Evolutionary conservation across 1,140 invertebrate genomes (phyloP), one percentile per base, ranked within the genome.

Genomic region (Heterodera carotae): DNA sequence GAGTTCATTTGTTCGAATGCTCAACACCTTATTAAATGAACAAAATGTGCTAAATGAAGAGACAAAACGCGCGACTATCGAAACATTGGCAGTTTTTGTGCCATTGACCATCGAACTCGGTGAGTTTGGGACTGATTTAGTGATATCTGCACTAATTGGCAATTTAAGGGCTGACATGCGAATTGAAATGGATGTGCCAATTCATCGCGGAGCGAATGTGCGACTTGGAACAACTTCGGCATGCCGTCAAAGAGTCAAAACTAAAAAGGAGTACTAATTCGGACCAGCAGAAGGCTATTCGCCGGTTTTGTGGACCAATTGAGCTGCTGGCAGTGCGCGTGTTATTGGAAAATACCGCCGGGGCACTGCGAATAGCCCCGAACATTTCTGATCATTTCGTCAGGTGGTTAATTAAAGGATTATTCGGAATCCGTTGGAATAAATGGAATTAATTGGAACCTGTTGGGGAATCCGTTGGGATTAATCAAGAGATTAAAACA

Each of bases 1-100:
- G 70, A 72, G 70, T 56, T 72, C 70, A n/a, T 34, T 72, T n/a
- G 34, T 39, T 8, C 27, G 59, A 8, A 72, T 72, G 70, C 29
- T 72, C 27, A 72, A n/a, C n/a, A n/a, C 0, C 33, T 31, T 31
- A 39, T 59, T 72, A 31, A 48, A n/a, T 4, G 39, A n/a, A 59
- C 48, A 72, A n/a, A 31, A 68, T 27, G 22, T 22, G 10, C 59
- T 31, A 7, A 48, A 29, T 22, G 59, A 72, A 29, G 70, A 72
- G 27, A 3, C 36, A 8, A 72, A 34, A 72, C 25, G 33, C 33
- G 70, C 48, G 12, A 60, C 15, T 3, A 34, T 66, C 22, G 70
- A 72, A 56, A 27, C 70, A 59, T 56, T 72, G 59, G 59, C 25
- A 22, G 27, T 27, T 56, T 56, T 72, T 6, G 59, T 72, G 33